A percentile compares a stretch with the other conserved stretches of the same genome.
phyloP scores from a whole-genome alignment of 2,113 vertebrate species.

The Apteryx owenii region DNA sequence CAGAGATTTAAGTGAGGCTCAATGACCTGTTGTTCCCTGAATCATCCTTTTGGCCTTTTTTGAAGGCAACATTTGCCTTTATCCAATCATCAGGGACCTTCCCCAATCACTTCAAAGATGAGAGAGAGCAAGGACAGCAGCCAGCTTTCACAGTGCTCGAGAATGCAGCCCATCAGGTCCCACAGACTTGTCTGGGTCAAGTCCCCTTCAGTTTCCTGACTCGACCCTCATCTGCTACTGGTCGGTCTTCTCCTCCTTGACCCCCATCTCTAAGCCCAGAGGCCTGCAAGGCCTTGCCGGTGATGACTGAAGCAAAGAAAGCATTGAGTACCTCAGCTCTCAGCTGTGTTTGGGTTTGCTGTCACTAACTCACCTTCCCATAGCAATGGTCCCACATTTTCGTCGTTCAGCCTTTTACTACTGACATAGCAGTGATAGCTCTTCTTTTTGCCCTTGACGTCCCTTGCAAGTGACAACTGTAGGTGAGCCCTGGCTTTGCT shows the following conservation, averaged over 20 bases:
- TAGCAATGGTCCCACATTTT: not conserved
- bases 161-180: not conserved
- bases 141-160: not conserved
- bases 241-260: not conserved
- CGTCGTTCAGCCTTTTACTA: not conserved
- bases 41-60: not conserved
- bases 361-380: not conserved
- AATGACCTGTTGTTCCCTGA: not conserved
- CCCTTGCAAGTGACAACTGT: not conserved
- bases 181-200: fast-evolving
- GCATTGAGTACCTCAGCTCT: not conserved
- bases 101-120: not conserved
- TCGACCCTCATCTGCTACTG: not conserved
- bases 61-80: not conserved
- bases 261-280: not conserved
- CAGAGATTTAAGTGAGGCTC: not conserved
- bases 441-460: not conserved
- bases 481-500: conserved; percentile 1
- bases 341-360: not conserved
- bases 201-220: not conserved
- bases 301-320: not conserved
- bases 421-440: not conserved
- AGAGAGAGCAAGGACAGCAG: not conserved
- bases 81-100: not conserved
- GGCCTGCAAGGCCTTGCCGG: not conserved